phyloP scores from a whole-genome alignment of 1,140 invertebrate species.

The Mercenaria mercenaria region DNA sequence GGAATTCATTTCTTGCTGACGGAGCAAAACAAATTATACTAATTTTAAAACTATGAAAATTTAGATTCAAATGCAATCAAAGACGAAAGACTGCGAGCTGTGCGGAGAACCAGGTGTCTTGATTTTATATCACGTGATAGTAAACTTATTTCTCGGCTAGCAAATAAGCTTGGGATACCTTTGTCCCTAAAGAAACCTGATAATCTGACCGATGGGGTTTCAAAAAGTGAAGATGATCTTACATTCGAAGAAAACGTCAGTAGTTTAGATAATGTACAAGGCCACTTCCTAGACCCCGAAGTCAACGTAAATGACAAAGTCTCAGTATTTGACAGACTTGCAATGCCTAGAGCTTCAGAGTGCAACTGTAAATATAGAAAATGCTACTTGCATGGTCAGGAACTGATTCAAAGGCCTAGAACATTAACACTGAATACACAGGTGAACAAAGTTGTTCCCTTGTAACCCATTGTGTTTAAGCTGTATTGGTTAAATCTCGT shows the following conservation, averaged over 20 bases:
- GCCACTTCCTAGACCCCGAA: too few relatives aligned
- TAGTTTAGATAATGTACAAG: too few relatives aligned
- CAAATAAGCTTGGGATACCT: not conserved
- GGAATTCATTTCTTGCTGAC: constrained; percentile 4
- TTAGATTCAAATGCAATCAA: not conserved
- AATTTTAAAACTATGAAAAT: constrained; percentile 24
- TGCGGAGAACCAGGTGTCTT: not conserved
- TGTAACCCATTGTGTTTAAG: too few relatives aligned
- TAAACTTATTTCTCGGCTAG: not conserved
- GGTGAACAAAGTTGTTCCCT: too few relatives aligned
- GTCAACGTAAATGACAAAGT: not conserved
- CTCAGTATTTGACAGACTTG: not conserved
- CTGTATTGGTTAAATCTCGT: too few relatives aligned
- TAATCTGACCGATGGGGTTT: too few relatives aligned
- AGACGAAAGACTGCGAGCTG: not conserved
- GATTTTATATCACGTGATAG: not conserved
- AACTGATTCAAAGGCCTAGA: not conserved
- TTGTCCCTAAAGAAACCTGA: not conserved
- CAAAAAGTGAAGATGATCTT: not conserved
- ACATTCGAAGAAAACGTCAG: not conserved
- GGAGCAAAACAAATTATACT: constrained; percentile 16
- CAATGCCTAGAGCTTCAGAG: too few relatives aligned
- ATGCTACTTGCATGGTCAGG: not conserved
- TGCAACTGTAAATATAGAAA: too few relatives aligned
- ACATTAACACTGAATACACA: too few relatives aligned